Percentiles rank a stretch among this genome's conserved stretches.
These are phyloP conservation scores for Clarias pachynema DNA, from an alignment of 2,797 vertebrate genomes.

Conservation along the genomic window DNA sequence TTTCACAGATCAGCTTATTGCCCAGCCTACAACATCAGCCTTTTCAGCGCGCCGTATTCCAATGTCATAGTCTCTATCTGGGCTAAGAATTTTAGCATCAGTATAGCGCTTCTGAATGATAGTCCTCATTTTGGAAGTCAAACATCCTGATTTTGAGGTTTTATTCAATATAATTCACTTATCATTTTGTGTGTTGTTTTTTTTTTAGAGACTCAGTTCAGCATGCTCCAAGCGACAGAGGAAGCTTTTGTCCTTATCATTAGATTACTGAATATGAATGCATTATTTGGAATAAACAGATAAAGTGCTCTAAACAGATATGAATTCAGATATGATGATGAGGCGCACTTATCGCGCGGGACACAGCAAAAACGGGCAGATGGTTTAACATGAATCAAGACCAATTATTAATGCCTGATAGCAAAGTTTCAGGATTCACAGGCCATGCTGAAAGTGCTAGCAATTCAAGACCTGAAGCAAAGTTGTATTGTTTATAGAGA, in stretches of 20 bases:
- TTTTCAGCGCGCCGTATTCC: slow-evolving; percentile 30
- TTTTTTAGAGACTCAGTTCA: not conserved
- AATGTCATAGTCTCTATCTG: slow-evolving; percentile 19
- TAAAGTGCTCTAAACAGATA: slow-evolving; percentile 1
- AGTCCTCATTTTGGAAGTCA: not conserved
- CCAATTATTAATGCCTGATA: not conserved
- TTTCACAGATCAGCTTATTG: slow-evolving; percentile 39
- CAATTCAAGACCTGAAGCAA: not conserved
- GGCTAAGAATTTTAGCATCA: not conserved
- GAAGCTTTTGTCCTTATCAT: not conserved
- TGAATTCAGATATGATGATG: not conserved
- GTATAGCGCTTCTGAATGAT: slow-evolving; percentile 12
- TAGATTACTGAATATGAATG: not conserved
- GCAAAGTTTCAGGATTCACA: not conserved
- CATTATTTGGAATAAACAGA: not conserved
- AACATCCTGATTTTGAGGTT: not conserved
- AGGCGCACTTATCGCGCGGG: not conserved
- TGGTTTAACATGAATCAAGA: not conserved
- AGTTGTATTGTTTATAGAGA: not conserved
- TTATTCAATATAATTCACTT: not conserved
- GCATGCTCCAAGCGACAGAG: not conserved
- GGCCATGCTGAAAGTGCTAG: not conserved
- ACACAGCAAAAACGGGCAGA: not conserved
- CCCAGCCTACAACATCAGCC: slow-evolving; percentile 31
- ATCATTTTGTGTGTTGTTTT: not conserved